Evolutionary conservation across 2,113 vertebrate genomes (phyloP), one percentile per base, ranked within the genome.

Genomic region (Poecilia latipinna): DNA sequence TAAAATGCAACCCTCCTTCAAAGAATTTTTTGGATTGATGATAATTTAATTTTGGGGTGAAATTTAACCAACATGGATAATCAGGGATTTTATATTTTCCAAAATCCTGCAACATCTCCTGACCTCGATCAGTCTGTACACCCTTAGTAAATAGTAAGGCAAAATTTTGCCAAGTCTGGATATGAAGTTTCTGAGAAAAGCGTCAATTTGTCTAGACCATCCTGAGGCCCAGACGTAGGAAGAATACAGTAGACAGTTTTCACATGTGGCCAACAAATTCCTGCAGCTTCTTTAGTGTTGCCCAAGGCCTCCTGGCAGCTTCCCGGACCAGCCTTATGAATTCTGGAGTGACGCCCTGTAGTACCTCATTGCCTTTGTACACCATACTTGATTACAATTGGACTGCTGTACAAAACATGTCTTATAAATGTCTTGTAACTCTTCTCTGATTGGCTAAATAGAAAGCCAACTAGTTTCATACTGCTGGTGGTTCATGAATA

Each of bases 221-320:
- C 51, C 51, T 57, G 51, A 57, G 51, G 51, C 51, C 51, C 51
- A 57, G 51, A 57, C 51, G 15, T 11, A 31, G 28, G 61, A 62
- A 62, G 61, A 31, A 62, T 28, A 62, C 12, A 62, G 29, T 31
- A 62, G 61, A 62, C 61, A 29, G 29, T 62, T 62, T 62, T 62
- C 26, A 15, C 61, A 62, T 29, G 61, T 17, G 28, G 61, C 51
- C 17, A 57, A 57, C 22, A 57, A 57, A 62, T 28, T 62, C 29
- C 63, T 65, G 32, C 22, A 65, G 63, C 63, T 35, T 24, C 63
- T 35, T 37, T 35, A 65, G 37, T 65, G 61, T 63, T 63, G 61
- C 29, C 29, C 28, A 13, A 62, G 61, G 32, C 63, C 32, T 35
- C 19, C 22, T 33, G 32, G 32, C 31, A 19, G 19, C 19, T 24